phyloP scores from a whole-genome alignment of 2,888 invertebrate genomes.

The Melinaea marsaeus region DNA sequence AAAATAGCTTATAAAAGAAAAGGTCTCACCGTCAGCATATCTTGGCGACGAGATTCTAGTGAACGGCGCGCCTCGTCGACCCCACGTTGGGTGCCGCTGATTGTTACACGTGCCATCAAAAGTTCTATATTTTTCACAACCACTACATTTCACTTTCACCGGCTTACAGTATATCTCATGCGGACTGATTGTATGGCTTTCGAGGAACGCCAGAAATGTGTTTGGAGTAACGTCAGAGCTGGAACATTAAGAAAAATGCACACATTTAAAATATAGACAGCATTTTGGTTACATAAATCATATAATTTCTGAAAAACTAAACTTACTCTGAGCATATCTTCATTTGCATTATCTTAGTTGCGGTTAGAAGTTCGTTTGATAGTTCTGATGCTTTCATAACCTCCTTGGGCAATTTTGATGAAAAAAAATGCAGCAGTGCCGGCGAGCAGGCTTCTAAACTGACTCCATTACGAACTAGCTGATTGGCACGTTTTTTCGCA shows the following conservation, averaged over 20 bases:
- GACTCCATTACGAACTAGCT: slow-evolving; percentile 57
- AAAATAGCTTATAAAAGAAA: no score
- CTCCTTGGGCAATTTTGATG: slow-evolving; percentile 49
- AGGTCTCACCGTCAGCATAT: slow-evolving; percentile 78
- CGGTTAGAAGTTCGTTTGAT: slow-evolving; percentile 63
- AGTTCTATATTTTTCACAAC: slow-evolving; percentile 77
- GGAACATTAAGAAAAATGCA: slow-evolving; percentile 9
- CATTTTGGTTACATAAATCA: neutral
- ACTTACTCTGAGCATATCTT: slow-evolving; percentile 56
- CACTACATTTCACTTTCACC: slow-evolving; percentile 41
- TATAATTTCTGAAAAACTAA: neutral
- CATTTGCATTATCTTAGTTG: slow-evolving; percentile 66
- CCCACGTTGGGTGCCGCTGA: slow-evolving; percentile 81
- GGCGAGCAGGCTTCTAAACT: slow-evolving; percentile 54
- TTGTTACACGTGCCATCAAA: slow-evolving; percentile 91
- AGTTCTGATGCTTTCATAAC: slow-evolving; percentile 53
- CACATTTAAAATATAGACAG: neutral
- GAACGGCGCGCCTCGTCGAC: slow-evolving; percentile 76
- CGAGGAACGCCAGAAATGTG: slow-evolving; percentile 68
- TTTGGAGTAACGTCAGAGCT: slow-evolving; percentile 64
- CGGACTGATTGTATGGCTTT: slow-evolving; percentile 54
- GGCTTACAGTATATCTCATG: slow-evolving; percentile 56
- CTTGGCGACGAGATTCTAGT: slow-evolving; percentile 78
- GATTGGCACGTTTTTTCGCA: slow-evolving; percentile 52
- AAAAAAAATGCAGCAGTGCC: slow-evolving; percentile 63